Evolutionary conservation across 1,140 invertebrate genomes (phyloP).

Genomic region (Lineus longissimus): DNA sequence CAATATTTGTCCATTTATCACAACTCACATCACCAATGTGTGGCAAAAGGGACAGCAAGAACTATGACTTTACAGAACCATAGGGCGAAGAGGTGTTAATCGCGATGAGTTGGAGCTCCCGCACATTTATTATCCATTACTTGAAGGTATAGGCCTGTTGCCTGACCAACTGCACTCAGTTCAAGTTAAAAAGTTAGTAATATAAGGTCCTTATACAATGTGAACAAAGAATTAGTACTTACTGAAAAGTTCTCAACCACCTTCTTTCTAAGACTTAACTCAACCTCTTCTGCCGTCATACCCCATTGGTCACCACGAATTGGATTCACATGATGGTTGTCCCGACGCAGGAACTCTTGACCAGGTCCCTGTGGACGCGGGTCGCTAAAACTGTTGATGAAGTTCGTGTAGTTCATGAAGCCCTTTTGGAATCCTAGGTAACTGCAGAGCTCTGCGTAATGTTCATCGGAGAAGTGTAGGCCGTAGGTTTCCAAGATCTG

Average conservation of each 20-base stretch:
- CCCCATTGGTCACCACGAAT: slow-evolving; percentile 44
- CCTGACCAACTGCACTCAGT: no score
- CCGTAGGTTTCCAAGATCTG: slow-evolving; percentile 40
- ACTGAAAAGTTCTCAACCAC: slow-evolving; percentile 50
- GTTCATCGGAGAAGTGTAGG: slow-evolving; percentile 41
- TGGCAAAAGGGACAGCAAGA: no score
- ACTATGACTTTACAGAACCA: no score
- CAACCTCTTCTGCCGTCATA: slow-evolving; percentile 42
- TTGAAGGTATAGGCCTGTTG: no score
- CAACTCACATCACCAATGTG: no score
- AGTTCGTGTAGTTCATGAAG: slow-evolving; percentile 42
- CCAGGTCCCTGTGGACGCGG: slow-evolving; percentile 25
- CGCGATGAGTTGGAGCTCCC: no score
- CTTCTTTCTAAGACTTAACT: slow-evolving; percentile 38
- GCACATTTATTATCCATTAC: no score
- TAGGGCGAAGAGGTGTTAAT: no score
- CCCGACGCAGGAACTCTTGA: slow-evolving; percentile 26
- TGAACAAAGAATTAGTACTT: slow-evolving; percentile 22
- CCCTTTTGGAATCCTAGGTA: slow-evolving; percentile 38
- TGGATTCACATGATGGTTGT: slow-evolving; percentile 44
- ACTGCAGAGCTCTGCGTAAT: slow-evolving; percentile 39
- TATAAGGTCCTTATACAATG: no score
- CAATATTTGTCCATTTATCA: no score
- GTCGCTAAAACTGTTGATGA: slow-evolving; percentile 41
- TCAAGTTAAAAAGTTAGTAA: no score